Base-by-base conservation (phyloP, 2,888 invertebrate genomes). In the Herminia tarsipennalis region DNA sequence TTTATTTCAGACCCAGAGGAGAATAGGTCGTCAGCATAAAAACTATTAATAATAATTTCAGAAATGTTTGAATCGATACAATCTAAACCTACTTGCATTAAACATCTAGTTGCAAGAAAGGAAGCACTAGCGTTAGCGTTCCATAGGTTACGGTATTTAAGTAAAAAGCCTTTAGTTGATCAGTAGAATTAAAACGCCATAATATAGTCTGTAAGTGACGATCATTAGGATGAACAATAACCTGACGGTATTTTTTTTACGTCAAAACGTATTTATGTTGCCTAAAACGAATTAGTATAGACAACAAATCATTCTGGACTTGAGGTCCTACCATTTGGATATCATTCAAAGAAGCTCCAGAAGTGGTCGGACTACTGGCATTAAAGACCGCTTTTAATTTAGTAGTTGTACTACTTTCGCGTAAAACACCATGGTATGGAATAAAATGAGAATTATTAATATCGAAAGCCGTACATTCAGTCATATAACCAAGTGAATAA, bases 91-190 rank as follows among this genome's bases (percentile, higher is more conserved):
- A 72, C 0, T 18, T 66, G 63, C 5, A 52, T 54, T 1, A 66
- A 37, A 16, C 64, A 66, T 3, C 68, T 27, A 0, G 57, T 66
- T 0, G 63, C 62, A 3, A 67, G 45, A 40, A 47, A 70, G 0
- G 63, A 64, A 0, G 64, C 67, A 30, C 63, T 63, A 1, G 67
- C 58, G 0, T n/a, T n/a, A n/a, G n/a, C n/a, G 63, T 66, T 9
- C 65, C 68, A 22, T 66, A 67, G 1, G 60, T 66, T 0, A 66
- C 63, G 2, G 62, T 64, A 33, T 70, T 68, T 10, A 69, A 27
- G 10, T 45, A 13, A 39, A 39, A 59, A 1, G 14, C 8, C 10
- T 61, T 44, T 4, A 67, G 3, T 0, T 51, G 42, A 2, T 44
- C 17, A 0, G 27, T 28, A 0, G 53, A 14, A 27, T 62, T 17